These are phyloP conservation scores for Muscina levida DNA, from an alignment of 2,888 invertebrate genomes.

Conservation along the genomic window DNA sequence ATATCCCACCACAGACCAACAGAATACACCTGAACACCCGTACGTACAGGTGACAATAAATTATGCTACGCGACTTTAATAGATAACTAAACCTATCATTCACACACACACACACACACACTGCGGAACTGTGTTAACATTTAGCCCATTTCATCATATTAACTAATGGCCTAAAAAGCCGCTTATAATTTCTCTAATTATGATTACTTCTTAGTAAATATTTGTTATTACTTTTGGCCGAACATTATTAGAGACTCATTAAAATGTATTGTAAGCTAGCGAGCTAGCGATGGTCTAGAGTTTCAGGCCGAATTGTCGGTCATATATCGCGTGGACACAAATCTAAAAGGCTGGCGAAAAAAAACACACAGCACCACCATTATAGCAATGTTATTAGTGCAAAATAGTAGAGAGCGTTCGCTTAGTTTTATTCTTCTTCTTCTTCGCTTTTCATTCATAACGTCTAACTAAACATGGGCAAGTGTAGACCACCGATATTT, in stretches of 20 bases:
- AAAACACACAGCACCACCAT: slow-evolving; percentile 16
- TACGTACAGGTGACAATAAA: slow-evolving; percentile 29
- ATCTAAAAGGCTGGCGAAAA: slow-evolving; percentile 28
- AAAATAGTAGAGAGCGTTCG: not conserved
- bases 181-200: slow-evolving; percentile 51
- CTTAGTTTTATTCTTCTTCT: not conserved
- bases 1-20: too few species aligned
- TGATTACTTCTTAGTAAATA: slow-evolving; percentile 38
- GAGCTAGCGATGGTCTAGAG: not conserved
- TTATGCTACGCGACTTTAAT: too few species aligned
- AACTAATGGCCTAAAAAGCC: slow-evolving; percentile 23
- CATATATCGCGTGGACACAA: slow-evolving; percentile 37
- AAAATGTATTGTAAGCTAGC: slow-evolving; percentile 23
- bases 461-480: slow-evolving; percentile 6
- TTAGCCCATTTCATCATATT: too few species aligned
- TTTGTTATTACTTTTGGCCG: not conserved
- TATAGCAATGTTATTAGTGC: not conserved
- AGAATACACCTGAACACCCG: too few species aligned
- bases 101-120: too few species aligned
- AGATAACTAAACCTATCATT: too few species aligned
- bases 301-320: not conserved
- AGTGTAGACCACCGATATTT: slow-evolving; percentile 47
- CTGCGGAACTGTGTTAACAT: too few species aligned
- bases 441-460: slow-evolving; percentile 8
- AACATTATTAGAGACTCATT: not conserved